Evolutionary conservation across 2,113 vertebrate genomes (phyloP).

Genomic region (Jacana jacana): DNA sequence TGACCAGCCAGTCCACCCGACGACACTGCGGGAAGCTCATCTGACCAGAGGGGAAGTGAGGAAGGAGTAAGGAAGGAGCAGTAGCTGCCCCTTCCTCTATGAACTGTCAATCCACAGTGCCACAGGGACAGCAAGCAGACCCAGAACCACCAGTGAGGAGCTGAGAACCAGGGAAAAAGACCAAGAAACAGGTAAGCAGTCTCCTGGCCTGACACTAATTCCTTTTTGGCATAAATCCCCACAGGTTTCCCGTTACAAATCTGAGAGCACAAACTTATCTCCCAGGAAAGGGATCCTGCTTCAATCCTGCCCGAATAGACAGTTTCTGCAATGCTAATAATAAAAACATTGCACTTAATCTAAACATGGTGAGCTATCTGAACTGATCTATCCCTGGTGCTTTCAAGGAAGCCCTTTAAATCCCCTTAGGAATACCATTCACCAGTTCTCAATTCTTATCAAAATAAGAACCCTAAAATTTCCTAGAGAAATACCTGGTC

Average conservation of each 20-base stretch:
- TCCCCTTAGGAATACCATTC: rapidly evolving
- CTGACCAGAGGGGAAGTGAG: neutral
- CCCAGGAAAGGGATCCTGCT: neutral
- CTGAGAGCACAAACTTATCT: neutral
- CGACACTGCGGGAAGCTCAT: neutral
- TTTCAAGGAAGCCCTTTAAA: neutral
- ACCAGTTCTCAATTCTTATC: neutral
- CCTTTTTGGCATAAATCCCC: neutral
- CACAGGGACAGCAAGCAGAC: neutral
- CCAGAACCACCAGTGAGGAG: neutral
- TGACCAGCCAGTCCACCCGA: neutral
- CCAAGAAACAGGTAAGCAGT: neutral
- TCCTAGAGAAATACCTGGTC: neutral
- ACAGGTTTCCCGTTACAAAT: neutral
- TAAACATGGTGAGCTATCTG: no score
- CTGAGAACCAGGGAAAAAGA: neutral
- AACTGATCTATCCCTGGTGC: rapidly evolving
- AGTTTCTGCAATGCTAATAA: neutral
- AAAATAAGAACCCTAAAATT: neutral
- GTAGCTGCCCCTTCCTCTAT: neutral
- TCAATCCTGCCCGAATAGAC: neutral
- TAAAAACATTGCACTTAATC: no score
- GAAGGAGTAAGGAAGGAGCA: no score
- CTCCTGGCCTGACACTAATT: neutral
- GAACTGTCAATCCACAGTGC: neutral